Conservation (phyloP, 2,888 invertebrate species). For the Cylloceria caligata region DNA sequence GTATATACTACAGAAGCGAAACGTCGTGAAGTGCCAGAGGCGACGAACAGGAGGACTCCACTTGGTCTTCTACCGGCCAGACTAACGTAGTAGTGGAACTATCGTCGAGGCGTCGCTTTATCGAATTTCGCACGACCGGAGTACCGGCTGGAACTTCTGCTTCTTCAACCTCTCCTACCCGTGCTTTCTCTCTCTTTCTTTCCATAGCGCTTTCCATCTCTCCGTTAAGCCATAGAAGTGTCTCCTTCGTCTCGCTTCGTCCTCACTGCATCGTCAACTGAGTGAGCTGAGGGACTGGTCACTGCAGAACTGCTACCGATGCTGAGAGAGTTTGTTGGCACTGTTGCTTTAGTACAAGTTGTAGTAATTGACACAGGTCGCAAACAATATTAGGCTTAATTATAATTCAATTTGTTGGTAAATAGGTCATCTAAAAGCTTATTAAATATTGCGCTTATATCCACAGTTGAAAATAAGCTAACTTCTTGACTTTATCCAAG, state of each 20-base stretch:
- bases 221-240: conserved; percentile 32
- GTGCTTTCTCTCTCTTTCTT: background rate
- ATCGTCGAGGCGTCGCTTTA: conserved; percentile 55
- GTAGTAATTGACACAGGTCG: background rate
- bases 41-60: conserved; percentile 61
- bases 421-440: background rate
- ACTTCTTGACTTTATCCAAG: no score
- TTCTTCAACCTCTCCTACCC: background rate
- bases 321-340: conserved; percentile 16
- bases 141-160: conserved; percentile 30
- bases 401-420: background rate
- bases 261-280: conserved; percentile 31
- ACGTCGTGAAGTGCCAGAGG: conserved; percentile 55
- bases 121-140: conserved; percentile 51
- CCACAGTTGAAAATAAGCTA: background rate
- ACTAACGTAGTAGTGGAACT: conserved; percentile 39
- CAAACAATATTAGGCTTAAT: no score
- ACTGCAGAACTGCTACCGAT: background rate
- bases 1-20: conserved; percentile 27
- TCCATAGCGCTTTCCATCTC: conserved; percentile 34
- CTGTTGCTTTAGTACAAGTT: background rate
- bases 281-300: conserved; percentile 19
- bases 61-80: conserved; percentile 47
- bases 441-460: background rate
- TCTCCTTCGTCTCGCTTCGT: conserved; percentile 28